phyloP scores from a whole-genome alignment of 1,140 invertebrate genomes.

The Diploscapter pachys region DNA sequence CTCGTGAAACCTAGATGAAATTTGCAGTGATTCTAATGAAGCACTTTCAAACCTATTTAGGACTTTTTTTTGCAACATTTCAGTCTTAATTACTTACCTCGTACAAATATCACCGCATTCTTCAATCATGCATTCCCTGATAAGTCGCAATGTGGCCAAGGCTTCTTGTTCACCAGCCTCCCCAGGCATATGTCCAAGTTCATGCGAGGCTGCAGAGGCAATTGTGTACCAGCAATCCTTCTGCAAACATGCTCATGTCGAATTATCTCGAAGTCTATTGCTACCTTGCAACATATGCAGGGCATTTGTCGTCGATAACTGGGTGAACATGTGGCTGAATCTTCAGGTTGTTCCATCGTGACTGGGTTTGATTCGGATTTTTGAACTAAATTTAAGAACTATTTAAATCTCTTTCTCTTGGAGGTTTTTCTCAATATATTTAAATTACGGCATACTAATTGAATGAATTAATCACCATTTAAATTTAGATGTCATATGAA shows the following conservation, averaged over 20 bases:
- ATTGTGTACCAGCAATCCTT: conserved; percentile 57
- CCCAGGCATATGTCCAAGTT: conserved; percentile 56
- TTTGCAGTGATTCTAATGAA: no score
- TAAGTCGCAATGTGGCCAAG: conserved; percentile 53
- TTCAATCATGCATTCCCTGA: conserved; percentile 53
- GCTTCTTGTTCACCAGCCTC: conserved; percentile 57
- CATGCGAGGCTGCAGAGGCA: conserved; percentile 53
- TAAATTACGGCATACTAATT: no score
- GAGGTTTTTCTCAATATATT: not conserved
- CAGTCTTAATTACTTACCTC: no score
- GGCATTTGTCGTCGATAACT: conserved; percentile 40
- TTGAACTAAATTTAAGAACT: not conserved
- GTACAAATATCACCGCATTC: conserved; percentile 35
- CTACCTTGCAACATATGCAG: conserved; percentile 50
- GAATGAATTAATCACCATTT: no score
- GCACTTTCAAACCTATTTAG: no score
- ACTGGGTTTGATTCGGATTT: conserved; percentile 8
- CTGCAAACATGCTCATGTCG: not conserved
- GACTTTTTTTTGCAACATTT: no score
- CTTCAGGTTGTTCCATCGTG: conserved; percentile 7
- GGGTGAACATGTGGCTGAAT: conserved; percentile 32
- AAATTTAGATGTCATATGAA: no score
- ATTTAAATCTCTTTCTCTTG: not conserved
- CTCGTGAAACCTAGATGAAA: no score
- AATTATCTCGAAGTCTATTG: no score